phyloP scores from a whole-genome alignment of 2,113 vertebrate genomes.

The Equus przewalskii region DNA sequence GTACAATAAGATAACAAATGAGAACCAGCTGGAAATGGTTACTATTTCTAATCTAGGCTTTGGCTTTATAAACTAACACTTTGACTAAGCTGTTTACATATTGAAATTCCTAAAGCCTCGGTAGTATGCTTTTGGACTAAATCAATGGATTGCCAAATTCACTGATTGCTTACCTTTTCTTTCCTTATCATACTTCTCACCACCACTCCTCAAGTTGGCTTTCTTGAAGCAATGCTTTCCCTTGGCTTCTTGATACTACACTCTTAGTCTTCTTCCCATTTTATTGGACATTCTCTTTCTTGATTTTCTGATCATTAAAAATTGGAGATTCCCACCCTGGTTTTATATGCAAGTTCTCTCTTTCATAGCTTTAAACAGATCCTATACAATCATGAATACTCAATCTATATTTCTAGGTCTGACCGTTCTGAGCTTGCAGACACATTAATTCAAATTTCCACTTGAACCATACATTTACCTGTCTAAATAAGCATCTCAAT shows the following conservation, averaged over 20 bases:
- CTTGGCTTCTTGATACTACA: neutral
- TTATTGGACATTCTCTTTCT: neutral
- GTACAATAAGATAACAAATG: neutral
- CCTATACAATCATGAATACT: neutral
- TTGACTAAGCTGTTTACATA: neutral
- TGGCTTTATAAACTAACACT: neutral
- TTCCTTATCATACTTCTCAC: neutral
- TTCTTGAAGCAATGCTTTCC: neutral
- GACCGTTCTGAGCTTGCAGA: neutral
- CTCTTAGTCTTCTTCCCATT: neutral
- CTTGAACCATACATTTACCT: neutral
- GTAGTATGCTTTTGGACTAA: neutral
- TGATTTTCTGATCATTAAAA: neutral
- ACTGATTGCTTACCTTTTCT: neutral
- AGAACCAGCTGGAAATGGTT: neutral
- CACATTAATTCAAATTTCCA: constrained; percentile 4
- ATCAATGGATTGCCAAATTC: neutral
- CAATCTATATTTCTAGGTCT: neutral
- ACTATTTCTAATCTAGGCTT: constrained; percentile 4
- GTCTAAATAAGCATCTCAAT: neutral
- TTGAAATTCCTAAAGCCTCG: neutral
- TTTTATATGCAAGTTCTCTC: neutral
- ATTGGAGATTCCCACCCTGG: neutral
- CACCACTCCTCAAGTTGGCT: neutral
- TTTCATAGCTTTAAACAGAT: neutral